Evolutionary conservation across 2,888 invertebrate genomes (phyloP), one percentile per base, ranked within the genome.

Genomic region (Hypsopygia costalis): DNA sequence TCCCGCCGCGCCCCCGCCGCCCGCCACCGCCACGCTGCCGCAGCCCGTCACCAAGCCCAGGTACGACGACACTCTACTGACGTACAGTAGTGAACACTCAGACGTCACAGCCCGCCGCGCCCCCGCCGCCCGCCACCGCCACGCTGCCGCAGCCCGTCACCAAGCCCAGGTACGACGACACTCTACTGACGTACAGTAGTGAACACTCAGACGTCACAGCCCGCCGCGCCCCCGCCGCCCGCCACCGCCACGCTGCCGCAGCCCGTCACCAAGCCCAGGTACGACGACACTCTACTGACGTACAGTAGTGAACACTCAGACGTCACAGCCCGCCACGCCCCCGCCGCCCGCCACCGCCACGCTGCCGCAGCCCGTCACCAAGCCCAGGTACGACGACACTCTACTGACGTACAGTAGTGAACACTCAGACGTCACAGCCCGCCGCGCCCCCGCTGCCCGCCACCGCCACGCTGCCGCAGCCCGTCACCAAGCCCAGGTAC

Each of bases 71-170:
- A 22, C 21, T 11, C 8, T 27, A n/a, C n/a, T n/a, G n/a, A n/a
- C n/a, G n/a, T n/a, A n/a, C n/a, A n/a, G n/a, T n/a, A n/a, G n/a
- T n/a, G n/a, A n/a, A n/a, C 55, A 81, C 86, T 41, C 85, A 85
- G 74, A 86, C 85, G 33, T 67, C 86, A 62, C 81, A 80, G 72
- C 74, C 80, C 40, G 67, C 81, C 51, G 60, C 69, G 49, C 69
- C 55, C 44, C 69, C 78, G 41, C 64, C 75, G 36, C 76, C 76
- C 55, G 70, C 75, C 61, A 70, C 77, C 49, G 71, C 71, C 62
- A 78, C 78, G 47, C 72, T 83, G 64, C 85, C 83, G 59, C 83
- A 82, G 59, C 85, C 83, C 45, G 82, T 81, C 73, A 81, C 83
- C 58, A 73, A 69, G 55, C 79, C 60, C 44, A 46, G 59, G 76